These are phyloP conservation scores for Notiomystis cincta DNA, from an alignment of 2,113 vertebrate genomes.

Conservation along the genomic window DNA sequence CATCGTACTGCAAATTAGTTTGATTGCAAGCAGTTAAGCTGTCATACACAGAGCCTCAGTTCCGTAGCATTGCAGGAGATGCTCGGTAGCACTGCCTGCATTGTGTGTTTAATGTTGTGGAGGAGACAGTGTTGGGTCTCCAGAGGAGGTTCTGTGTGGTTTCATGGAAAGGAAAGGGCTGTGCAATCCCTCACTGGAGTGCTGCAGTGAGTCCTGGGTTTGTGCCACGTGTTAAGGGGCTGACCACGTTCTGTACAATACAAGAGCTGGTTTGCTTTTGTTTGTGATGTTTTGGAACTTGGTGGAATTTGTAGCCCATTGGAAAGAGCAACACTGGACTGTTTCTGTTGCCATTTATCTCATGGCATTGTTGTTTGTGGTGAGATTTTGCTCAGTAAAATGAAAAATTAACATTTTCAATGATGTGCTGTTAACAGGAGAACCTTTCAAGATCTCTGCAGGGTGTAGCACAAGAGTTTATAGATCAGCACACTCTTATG, in stretches of 20 bases:
- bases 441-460: neutral
- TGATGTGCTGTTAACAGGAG: neutral
- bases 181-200: neutral
- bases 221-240: neutral
- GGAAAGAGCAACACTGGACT: neutral
- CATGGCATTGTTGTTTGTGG: neutral
- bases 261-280: neutral
- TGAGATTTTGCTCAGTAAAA: neutral
- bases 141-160: neutral
- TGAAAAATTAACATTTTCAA: neutral
- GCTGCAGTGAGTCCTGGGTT: neutral
- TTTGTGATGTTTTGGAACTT: neutral
- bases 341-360: neutral
- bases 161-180: neutral
- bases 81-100: neutral
- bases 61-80: neutral
- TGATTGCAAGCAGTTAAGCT: constrained; percentile 72
- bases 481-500: neutral
- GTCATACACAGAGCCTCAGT: constrained; percentile 49
- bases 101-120: neutral
- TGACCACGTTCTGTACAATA: fast-evolving
- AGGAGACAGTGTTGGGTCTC: neutral
- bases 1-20: constrained; percentile 57
- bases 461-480: neutral
- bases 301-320: neutral